phyloP scores from a whole-genome alignment of 2,797 vertebrate species.

The Micromesistius poutassou region DNA sequence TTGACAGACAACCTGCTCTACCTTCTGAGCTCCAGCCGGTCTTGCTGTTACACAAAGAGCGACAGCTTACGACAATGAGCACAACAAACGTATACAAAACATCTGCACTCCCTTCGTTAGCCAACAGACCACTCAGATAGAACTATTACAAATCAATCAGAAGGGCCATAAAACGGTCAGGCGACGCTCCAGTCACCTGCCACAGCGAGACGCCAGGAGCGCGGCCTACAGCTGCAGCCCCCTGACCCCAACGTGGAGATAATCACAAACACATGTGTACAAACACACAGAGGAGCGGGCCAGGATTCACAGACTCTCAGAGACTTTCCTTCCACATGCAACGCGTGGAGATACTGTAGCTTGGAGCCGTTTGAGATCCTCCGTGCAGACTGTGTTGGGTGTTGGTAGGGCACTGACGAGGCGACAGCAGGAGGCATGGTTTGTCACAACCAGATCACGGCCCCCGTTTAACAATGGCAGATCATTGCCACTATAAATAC shows the following conservation, averaged over 20 bases:
- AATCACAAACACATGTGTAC: constrained; percentile 15
- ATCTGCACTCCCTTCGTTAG: neutral
- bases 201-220: constrained; percentile 57
- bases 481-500: no score
- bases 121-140: neutral
- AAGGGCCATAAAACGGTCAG: neutral
- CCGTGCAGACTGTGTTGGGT: no score
- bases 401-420: no score
- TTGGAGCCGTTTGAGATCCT: no score
- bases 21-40: neutral
- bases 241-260: constrained; percentile 19
- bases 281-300: constrained; percentile 44
- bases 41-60: neutral
- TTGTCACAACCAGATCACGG: no score
- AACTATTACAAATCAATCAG: neutral
- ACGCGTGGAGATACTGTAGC: constrained; percentile 3
- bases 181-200: constrained; percentile 32
- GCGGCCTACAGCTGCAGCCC: constrained; percentile 60
- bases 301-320: constrained; percentile 56
- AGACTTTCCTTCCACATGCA: constrained; percentile 43
- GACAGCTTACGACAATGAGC: neutral
- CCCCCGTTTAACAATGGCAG: no score
- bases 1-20: neutral
- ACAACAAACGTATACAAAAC: neutral
- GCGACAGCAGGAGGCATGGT: no score